Percentiles rank a stretch among this genome's conserved stretches.
Evolutionary conservation across 2,888 invertebrate genomes (phyloP).

Genomic region (Leptinotarsa peninsularis): DNA sequence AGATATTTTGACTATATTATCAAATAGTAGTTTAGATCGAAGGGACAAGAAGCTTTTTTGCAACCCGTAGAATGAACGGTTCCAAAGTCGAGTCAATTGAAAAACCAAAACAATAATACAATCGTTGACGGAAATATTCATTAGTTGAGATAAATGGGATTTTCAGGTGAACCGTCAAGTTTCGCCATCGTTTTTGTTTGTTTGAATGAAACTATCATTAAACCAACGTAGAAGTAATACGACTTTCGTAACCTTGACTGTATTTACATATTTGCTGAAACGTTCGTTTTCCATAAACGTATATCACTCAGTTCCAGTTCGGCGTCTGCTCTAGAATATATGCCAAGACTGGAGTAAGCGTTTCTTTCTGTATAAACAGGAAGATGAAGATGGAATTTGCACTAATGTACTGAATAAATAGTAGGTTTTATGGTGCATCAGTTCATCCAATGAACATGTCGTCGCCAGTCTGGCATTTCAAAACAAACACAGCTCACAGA

Average conservation of each 20-base stretch:
- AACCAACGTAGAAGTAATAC: not conserved
- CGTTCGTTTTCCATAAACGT: not conserved
- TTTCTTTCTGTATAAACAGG: conserved; percentile 4
- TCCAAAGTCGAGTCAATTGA: too few species aligned
- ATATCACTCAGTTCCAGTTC: too few species aligned
- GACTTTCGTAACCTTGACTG: conserved; percentile 12
- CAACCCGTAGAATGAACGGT: too few species aligned
- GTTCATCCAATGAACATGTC: not conserved
- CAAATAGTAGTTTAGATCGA: too few species aligned
- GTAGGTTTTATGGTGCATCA: not conserved
- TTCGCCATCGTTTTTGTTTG: conserved; percentile 4
- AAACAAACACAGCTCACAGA: too few species aligned
- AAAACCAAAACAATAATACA: too few species aligned
- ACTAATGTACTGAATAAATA: conserved; percentile 5
- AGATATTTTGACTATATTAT: too few species aligned
- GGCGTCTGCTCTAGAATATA: not conserved
- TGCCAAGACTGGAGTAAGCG: conserved; percentile 6
- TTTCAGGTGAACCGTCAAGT: not conserved
- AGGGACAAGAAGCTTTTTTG: too few species aligned
- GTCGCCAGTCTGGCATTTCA: too few species aligned
- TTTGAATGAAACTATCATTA: not conserved
- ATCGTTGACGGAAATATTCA: too few species aligned
- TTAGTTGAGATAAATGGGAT: too few species aligned
- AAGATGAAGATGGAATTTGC: not conserved
- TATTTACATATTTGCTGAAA: conserved; percentile 25